Percentiles rank a stretch among this genome's conserved stretches.
phyloP scores from a whole-genome alignment of 2,113 vertebrate species.

The Datnioides undecimradiatus region DNA sequence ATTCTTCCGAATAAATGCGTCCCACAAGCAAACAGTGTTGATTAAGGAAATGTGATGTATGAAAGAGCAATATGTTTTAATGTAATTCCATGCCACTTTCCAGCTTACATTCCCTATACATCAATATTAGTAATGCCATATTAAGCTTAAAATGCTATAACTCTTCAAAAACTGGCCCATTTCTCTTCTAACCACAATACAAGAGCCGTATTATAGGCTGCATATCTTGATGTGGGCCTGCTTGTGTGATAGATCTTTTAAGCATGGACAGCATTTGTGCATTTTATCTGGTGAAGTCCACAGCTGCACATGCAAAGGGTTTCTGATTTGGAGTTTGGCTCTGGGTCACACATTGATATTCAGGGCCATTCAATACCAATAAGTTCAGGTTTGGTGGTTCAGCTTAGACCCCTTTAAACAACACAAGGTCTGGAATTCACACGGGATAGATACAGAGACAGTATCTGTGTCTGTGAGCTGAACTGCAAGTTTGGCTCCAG shows the following conservation, averaged over 20 bases:
- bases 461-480: neutral
- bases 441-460: slow-evolving; percentile 26
- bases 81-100: too few species aligned
- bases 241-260: neutral
- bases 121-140: too few species aligned
- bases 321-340: slow-evolving; percentile 57
- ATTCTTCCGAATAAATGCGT: too few species aligned
- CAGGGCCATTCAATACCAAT: slow-evolving; percentile 47
- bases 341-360: slow-evolving; percentile 66
- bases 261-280: slow-evolving; percentile 24
- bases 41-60: too few species aligned
- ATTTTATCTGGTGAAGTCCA: slow-evolving; percentile 33
- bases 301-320: slow-evolving; percentile 33
- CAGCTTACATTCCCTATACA: neutral
- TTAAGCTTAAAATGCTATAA: neutral
- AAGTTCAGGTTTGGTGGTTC: slow-evolving; percentile 49
- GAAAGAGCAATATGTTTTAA: too few species aligned
- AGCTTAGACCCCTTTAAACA: slow-evolving; percentile 35
- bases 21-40: neutral
- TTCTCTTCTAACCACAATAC: neutral
- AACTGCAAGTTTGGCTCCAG: slow-evolving; percentile 32
- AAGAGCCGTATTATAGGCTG: neutral
- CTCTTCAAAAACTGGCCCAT: neutral
- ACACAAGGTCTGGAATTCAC: slow-evolving; percentile 26
- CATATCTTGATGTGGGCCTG: neutral